Evolutionary conservation across 2,797 vertebrate genomes (phyloP).

Genomic region (Sebastes itinus): DNA sequence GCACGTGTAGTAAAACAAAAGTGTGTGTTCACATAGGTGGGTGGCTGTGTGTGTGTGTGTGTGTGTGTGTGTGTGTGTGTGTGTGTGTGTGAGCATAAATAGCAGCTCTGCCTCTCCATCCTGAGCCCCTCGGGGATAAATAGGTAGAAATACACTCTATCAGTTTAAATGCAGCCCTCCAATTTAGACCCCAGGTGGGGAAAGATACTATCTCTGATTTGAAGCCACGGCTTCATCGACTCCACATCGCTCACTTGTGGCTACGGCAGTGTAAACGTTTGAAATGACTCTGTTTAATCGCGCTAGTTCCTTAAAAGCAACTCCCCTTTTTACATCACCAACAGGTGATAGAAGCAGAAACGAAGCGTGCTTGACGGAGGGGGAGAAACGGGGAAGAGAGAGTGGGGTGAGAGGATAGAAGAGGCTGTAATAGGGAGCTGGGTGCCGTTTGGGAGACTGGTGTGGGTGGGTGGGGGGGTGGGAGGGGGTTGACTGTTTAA

Average conservation of each 20-base stretch:
- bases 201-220: conserved; percentile 56
- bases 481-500: conserved; percentile 68
- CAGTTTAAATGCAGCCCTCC: conserved; percentile 60
- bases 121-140: conserved; percentile 66
- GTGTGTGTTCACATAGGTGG: not conserved
- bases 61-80: not conserved
- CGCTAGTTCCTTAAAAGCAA: conserved; percentile 38
- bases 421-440: conserved; percentile 52
- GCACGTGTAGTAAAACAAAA: not conserved
- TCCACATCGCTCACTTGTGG: conserved; percentile 25
- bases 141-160: conserved; percentile 60
- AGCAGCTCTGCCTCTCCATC: conserved; percentile 27
- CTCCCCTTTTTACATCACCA: conserved; percentile 29
- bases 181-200: conserved; percentile 45
- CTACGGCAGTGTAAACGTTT: conserved; percentile 51
- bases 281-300: conserved; percentile 60
- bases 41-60: not conserved
- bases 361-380: conserved; percentile 35
- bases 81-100: conserved; percentile 20
- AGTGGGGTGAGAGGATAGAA: conserved; percentile 35
- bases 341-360: conserved; percentile 58
- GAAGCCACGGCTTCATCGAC: conserved; percentile 29
- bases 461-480: not conserved
- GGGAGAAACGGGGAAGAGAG: conserved; percentile 22
- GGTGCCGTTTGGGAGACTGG: conserved; percentile 40